Evolutionary conservation across 2,888 invertebrate species (phyloP), one percentile per base, ranked within the genome.

Genomic region (Fragum fragum): DNA sequence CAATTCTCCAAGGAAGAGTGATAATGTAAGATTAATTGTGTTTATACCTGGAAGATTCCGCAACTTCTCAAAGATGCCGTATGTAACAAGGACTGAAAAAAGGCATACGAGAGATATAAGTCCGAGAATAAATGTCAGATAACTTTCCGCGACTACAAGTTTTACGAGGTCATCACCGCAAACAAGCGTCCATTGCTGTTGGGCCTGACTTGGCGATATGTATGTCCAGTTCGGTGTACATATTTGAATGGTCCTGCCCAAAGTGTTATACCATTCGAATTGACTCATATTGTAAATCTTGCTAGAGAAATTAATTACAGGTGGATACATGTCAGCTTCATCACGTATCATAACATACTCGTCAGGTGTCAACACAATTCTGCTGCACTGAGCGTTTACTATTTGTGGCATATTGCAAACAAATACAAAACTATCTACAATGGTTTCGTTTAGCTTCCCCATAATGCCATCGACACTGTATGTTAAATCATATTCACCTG

Each of bases 41-140:
- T 94, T 94, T 18, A 93, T 87, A 1, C 95, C 95, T 0, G 94
- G 94, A 5, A 95, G 85, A 75, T 94, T 95, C 11, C 94, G 82
- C 28, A 95, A 81, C 72, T 88, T 88, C 11, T 87, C 79, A 83
- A 95, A 94, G 7, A 93, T 66, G 5, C 75, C 52, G 76, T 94
- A 94, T 0, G 94, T 94, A 0, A 94, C 57, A 18, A 95, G 76
- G 0, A 94, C 94, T 1, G 90, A 63, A 2, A 90, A 70, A 78
- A 94, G 87, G 1, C 93, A 92, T 21, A 89, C 71, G 1, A 94
- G 85, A 26, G 94, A 94, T 0, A 94, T 69, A 0, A 90, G 81
- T 0, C 92, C 92, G 1, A 92, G 81, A 0, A 91, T 84, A 16
- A 88, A 86, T 7, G 91, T 91, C 1, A 91, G 76, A 47, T 89